A percentile compares a stretch with the other conserved stretches of the same genome.
These are phyloP conservation scores for Oenanthe melanoleuca DNA, from an alignment of 2,113 vertebrate species.

Conservation along the genomic window DNA sequence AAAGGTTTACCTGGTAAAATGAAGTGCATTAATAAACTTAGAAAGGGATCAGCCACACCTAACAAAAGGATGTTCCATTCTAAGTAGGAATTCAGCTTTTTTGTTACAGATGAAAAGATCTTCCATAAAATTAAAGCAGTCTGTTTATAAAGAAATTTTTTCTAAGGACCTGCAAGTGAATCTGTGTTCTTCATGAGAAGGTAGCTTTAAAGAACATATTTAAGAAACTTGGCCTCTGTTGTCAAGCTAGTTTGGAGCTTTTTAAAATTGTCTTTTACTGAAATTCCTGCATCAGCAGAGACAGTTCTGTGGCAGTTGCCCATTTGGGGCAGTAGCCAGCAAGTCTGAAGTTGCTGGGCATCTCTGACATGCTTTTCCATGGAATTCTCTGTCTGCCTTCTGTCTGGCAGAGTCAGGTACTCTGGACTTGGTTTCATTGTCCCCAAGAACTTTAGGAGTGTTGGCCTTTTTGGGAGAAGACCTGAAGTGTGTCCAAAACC, in stretches of 20 bases:
- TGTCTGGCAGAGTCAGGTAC: background rate
- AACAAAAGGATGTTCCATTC: background rate
- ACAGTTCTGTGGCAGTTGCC: background rate
- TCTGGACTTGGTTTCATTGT: background rate
- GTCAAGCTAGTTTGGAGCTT: background rate
- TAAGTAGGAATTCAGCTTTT: background rate
- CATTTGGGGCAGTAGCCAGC: background rate
- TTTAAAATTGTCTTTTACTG: background rate
- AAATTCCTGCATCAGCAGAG: background rate
- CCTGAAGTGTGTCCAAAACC: background rate
- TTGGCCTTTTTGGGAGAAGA: background rate
- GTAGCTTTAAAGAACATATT: conserved; percentile 23
- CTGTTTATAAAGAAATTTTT: background rate
- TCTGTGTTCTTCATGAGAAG: background rate
- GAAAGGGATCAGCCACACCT: background rate
- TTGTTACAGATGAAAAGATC: background rate
- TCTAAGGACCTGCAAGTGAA: background rate
- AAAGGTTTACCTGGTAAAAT: conserved; percentile 39
- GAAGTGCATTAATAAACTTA: conserved; percentile 18
- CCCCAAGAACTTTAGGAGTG: background rate
- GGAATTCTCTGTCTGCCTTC: background rate
- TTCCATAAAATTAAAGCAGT: background rate
- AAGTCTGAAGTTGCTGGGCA: background rate
- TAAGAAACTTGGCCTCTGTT: background rate
- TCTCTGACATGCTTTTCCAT: background rate